Evolutionary conservation across 2,113 vertebrate genomes (phyloP).

Genomic region (Rissa tridactyla): DNA sequence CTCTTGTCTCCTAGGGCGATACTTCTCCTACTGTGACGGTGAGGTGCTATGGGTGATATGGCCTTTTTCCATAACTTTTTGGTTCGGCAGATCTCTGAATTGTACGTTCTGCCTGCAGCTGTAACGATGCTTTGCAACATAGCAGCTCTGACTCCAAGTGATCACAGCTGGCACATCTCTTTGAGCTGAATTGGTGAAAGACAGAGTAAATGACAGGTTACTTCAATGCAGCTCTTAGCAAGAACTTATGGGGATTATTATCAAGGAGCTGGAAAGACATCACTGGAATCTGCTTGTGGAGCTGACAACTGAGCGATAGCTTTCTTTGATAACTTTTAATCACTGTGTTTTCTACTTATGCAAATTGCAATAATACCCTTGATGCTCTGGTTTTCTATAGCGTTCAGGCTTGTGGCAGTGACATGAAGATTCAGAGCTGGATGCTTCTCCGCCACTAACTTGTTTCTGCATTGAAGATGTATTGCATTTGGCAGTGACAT

Average conservation of each 20-base stretch:
- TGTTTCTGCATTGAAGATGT: neutral
- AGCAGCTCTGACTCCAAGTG: slow-evolving; percentile 14
- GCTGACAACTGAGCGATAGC: slow-evolving; percentile 40
- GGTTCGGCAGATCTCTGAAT: neutral
- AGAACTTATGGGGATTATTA: slow-evolving; percentile 42
- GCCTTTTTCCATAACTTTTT: neutral
- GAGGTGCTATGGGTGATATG: neutral
- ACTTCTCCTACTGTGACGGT: fast-evolving
- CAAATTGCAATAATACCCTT: slow-evolving; percentile 49
- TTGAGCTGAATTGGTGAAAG: slow-evolving; percentile 60
- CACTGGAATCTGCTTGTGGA: slow-evolving; percentile 40
- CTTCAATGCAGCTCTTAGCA: slow-evolving; percentile 44
- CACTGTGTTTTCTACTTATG: slow-evolving; percentile 57
- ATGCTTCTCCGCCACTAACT: neutral
- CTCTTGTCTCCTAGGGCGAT: neutral
- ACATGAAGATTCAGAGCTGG: slow-evolving; percentile 11
- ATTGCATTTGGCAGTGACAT: neutral
- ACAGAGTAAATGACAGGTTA: slow-evolving; percentile 63
- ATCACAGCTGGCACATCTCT: slow-evolving; percentile 47
- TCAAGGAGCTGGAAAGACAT: slow-evolving; percentile 47
- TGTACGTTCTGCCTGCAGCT: slow-evolving; percentile 33
- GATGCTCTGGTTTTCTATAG: slow-evolving; percentile 9
- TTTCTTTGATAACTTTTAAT: slow-evolving; percentile 65
- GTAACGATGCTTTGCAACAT: neutral
- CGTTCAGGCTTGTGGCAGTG: neutral